Percentiles rank a stretch among this genome's conserved stretches.
phyloP scores from a whole-genome alignment of 2,797 vertebrate genomes.

The Enteromius fasciolatus region DNA sequence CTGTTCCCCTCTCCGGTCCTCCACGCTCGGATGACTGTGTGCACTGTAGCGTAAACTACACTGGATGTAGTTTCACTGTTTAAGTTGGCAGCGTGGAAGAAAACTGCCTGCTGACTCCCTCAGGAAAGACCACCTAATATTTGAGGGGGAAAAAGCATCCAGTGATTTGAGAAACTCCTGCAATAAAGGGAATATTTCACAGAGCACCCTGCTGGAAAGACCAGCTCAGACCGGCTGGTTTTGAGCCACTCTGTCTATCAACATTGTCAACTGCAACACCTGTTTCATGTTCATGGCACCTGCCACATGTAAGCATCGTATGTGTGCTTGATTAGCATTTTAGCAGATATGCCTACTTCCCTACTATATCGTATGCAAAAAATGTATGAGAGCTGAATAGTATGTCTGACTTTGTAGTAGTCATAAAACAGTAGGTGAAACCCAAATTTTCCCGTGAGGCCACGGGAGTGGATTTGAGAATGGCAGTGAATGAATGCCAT shows the following conservation, averaged over 20 bases:
- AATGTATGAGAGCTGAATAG: not conserved
- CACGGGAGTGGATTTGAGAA: too few relatives aligned
- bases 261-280: not conserved
- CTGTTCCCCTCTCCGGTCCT: constrained; percentile 59
- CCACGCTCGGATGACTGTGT: constrained; percentile 62
- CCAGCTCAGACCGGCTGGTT: not conserved
- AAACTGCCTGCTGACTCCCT: constrained; percentile 58
- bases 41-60: constrained; percentile 68
- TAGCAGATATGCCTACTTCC: not conserved
- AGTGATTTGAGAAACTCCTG: constrained; percentile 54
- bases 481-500: too few relatives aligned
- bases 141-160: constrained; percentile 42
- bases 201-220: not conserved
- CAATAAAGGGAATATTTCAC: not conserved
- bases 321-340: not conserved
- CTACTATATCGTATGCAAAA: not conserved
- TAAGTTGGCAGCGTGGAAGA: constrained; percentile 69
- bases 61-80: constrained; percentile 73
- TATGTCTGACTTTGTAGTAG: not conserved
- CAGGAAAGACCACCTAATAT: constrained; percentile 56
- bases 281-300: not conserved
- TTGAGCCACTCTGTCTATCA: not conserved
- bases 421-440: not conserved
- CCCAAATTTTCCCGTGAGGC: too few relatives aligned
- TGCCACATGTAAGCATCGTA: not conserved